Percentiles rank a stretch among this genome's conserved stretches.
These are phyloP conservation scores for Stenoptilia bipunctidactyla DNA, from an alignment of 2,888 invertebrate species.

Conservation along the genomic window DNA sequence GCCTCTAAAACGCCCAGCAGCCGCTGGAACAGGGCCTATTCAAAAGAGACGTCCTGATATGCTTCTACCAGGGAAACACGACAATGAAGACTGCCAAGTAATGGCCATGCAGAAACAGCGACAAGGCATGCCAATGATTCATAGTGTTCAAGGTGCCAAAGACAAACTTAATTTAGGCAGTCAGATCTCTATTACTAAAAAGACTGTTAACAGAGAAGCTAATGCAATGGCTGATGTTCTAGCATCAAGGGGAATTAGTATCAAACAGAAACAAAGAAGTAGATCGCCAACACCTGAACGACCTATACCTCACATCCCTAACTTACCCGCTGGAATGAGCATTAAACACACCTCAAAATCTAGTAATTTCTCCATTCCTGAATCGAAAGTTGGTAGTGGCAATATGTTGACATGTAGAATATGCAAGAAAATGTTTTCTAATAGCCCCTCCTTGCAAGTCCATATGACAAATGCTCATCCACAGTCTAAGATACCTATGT, in stretches of 20 bases:
- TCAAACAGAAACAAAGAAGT: constrained; percentile 75
- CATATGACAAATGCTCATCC: constrained; percentile 55
- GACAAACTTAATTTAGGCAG: constrained; percentile 78
- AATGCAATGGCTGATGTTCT: constrained; percentile 83
- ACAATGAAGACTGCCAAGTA: constrained; percentile 82
- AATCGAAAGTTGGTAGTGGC: constrained; percentile 50
- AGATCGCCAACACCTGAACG: constrained; percentile 54
- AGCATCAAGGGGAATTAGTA: constrained; percentile 82
- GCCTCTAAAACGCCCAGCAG: constrained; percentile 50
- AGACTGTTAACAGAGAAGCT: constrained; percentile 76
- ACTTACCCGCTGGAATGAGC: constrained; percentile 60
- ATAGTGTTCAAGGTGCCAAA: constrained; percentile 78
- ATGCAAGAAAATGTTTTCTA: constrained; percentile 61
- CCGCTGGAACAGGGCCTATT: constrained; percentile 27
- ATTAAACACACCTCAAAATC: constrained; percentile 65
- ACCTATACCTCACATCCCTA: constrained; percentile 54
- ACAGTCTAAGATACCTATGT: constrained; percentile 46
- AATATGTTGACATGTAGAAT: constrained; percentile 45
- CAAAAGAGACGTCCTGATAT: constrained; percentile 73
- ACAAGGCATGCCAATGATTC: constrained; percentile 79
- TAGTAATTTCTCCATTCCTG: constrained; percentile 53
- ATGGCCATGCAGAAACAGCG: constrained; percentile 81
- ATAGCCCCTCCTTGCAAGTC: constrained; percentile 39
- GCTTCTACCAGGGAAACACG: constrained; percentile 77
- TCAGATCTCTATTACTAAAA: constrained; percentile 78